Percentiles rank a stretch among this genome's conserved stretches.
phyloP scores from a whole-genome alignment of 2,113 vertebrate genomes.

The Caretta caretta region DNA sequence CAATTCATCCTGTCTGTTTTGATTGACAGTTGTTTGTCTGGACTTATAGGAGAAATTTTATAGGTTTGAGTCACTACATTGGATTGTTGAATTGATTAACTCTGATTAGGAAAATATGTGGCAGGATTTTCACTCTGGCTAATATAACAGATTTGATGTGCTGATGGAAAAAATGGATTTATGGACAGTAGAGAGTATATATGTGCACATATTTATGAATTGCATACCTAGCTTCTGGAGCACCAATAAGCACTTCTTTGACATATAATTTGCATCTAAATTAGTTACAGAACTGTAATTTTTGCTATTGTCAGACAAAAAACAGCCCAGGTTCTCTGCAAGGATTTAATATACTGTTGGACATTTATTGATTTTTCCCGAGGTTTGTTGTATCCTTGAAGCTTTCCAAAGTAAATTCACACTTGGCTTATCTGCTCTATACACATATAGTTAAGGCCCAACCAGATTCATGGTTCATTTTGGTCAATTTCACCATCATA shows the following conservation, averaged over 20 bases:
- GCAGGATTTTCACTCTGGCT: slow-evolving; percentile 16
- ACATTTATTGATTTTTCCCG: slow-evolving; percentile 42
- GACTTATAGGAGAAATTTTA: neutral
- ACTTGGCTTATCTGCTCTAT: slow-evolving; percentile 20
- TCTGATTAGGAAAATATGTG: slow-evolving; percentile 20
- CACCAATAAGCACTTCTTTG: slow-evolving; percentile 5
- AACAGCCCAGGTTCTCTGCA: neutral
- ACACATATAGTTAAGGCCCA: neutral
- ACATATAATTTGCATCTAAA: slow-evolving; percentile 54
- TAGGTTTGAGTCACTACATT: neutral
- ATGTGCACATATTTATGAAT: neutral
- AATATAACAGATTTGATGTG: neutral
- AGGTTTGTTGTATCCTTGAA: slow-evolving; percentile 44
- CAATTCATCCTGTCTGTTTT: neutral
- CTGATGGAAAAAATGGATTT: slow-evolving; percentile 26
- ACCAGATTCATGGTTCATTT: no score
- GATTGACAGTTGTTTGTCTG: neutral
- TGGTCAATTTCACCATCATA: no score
- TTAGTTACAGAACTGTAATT: slow-evolving; percentile 28
- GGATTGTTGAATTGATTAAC: slow-evolving; percentile 5
- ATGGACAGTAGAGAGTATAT: neutral
- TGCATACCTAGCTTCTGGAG: neutral
- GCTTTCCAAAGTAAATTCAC: slow-evolving; percentile 46
- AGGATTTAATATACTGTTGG: slow-evolving; percentile 36
- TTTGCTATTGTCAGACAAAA: slow-evolving; percentile 44